phyloP scores from a whole-genome alignment of 1,140 invertebrate genomes.

The Cyrtorhinus lividipennis region DNA sequence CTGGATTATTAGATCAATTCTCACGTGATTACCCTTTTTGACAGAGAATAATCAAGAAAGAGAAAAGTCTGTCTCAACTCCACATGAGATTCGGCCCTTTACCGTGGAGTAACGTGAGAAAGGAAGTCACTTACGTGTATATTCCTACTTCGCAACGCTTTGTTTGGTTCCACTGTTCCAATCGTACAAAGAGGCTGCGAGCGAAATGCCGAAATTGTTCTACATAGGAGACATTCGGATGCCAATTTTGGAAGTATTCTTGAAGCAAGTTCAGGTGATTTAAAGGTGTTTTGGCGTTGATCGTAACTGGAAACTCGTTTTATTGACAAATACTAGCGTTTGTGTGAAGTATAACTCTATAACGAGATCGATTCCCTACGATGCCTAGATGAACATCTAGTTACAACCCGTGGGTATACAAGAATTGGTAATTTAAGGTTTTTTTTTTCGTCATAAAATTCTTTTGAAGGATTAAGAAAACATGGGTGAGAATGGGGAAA shows the following conservation, averaged over 20 bases:
- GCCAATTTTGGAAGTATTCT: conserved; percentile 33
- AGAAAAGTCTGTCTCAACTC: conserved; percentile 44
- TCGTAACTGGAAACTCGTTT: no score
- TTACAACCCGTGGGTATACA: no score
- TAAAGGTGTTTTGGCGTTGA: no score
- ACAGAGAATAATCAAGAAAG: conserved; percentile 51
- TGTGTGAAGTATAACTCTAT: no score
- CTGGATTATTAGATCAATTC: background rate
- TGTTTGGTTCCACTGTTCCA: conserved; percentile 39
- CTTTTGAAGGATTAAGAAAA: no score
- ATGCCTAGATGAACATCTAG: no score
- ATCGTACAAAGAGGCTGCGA: conserved; percentile 34
- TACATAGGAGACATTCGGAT: conserved; percentile 41
- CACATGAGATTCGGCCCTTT: conserved; percentile 48
- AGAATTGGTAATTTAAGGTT: no score
- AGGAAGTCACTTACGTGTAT: conserved; percentile 44
- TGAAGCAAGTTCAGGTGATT: conserved; percentile 25
- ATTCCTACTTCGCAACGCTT: conserved; percentile 44
- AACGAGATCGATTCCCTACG: no score
- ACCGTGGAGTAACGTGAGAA: conserved; percentile 31
- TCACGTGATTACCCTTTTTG: conserved; percentile 16
- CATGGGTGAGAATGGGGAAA: no score
- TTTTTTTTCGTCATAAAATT: no score
- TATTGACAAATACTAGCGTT: no score
- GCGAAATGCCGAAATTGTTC: conserved; percentile 46